Base-by-base conservation (phyloP, 2,797 vertebrate species). In the Decapterus maruadsi region DNA sequence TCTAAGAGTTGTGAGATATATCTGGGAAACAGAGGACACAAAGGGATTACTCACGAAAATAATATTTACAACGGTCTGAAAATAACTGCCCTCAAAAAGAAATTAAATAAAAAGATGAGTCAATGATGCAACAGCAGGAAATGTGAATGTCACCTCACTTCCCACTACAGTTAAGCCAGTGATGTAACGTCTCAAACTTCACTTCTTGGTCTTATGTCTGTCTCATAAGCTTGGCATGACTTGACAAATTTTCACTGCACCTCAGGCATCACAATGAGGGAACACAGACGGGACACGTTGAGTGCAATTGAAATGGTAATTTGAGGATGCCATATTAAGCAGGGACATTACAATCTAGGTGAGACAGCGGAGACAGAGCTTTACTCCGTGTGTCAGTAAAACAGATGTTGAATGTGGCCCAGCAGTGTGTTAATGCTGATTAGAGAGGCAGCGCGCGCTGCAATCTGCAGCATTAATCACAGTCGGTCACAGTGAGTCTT, bases 321-420 rank as follows among this genome's bases (percentile, higher is more conserved):
- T 38, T 68, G 64, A 77, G 63, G 56, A 63, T 17, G 42, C 19
- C 48, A 46, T 0, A 0, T 8, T 8, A 55, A 72, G 54, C 19
- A 26, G 48, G 62, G 22, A 55, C 56, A 20, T 40, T 45, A 36
- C 43, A 29, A 50, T 65, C 58, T 76, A 16, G 38, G 55, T 16
- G 60, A 50, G 53, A 62, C 54, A 65, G 68, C 8, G 51, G 40
- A 29, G 20, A 31, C 20, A 11, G 22, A 45, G 22, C 13, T 60
- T 26, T 59, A 40, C 4, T 40, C n/a, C 26, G 46, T 13, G 43
- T 73, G 63, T 79, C 68, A 76, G 74, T 59, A 22, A 83, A 77
- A 59, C 20, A 75, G 61, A 56, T 73, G 63, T 48, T 75, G 48
- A 72, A 63, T 71, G 55, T 56, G 62, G 75, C 65, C 62, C 45